Evolutionary conservation across 2,797 vertebrate genomes (phyloP), one percentile per base, ranked within the genome.

Genomic region (Botia almorhae): DNA sequence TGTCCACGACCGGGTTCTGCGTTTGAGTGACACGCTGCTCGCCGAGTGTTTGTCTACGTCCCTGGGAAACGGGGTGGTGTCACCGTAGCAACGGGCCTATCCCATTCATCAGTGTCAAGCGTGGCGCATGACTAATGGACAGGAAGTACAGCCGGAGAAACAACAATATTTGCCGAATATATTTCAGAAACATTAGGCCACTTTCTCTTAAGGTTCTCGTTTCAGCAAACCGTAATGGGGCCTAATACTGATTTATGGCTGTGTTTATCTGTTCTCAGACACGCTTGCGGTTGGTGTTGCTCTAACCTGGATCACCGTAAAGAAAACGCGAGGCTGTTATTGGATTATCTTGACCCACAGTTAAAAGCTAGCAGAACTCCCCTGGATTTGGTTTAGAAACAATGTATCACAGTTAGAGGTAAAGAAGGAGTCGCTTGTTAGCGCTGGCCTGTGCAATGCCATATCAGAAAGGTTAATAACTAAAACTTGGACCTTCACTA

Each of bases 31-130:
- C 93, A 89, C 85, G 75, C 85, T 43, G 90, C 89, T 87, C 81
- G 75, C 87, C 58, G 71, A 89, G 90, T 94, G 89, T 93, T 93
- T 93, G 92, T 94, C 90, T 92, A 91, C 87, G 87, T 94, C 91
- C 91, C 92, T 94, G 93, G 93, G 94, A 95, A 95, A 93, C 82
- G 81, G 90, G 91, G 92, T 70, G 89, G 90, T 90, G 92, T 92
- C 91, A 82, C 86, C 82, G 88, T 69, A 43, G 89, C 87, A 88
- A 92, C 89, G 86, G 92, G 88, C 88, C 89, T 61, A 85, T 89
- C 91, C 91, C 91, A 95, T 95, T 91, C 92, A 94, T 95, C 94
- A 95, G 93, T 94, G 94, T 94, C 94, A 92, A 86, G 87, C 85
- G 81, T 87, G 86, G 87, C 89, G 87, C 85, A 93, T 94, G 93